These are phyloP conservation scores for Babylonia areolata DNA, from an alignment of 1,140 invertebrate genomes.

Conservation along the genomic window DNA sequence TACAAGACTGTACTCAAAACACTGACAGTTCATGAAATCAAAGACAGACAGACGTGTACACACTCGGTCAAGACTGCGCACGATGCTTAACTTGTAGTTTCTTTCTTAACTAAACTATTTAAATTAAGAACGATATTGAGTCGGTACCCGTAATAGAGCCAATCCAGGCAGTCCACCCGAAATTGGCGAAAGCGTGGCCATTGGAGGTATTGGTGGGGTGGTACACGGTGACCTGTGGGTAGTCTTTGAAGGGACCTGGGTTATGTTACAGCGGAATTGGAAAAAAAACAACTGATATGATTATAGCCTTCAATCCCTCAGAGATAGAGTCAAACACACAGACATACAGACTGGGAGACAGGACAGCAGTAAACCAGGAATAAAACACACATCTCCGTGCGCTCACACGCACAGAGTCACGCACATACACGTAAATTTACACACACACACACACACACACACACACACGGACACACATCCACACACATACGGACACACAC, in stretches of 20 bases:
- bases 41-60: no score
- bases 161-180: conserved; percentile 63
- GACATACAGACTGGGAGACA: no score
- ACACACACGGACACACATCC: not conserved
- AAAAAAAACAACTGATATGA: not conserved
- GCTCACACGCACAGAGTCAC: no score
- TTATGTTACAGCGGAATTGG: conserved; percentile 1
- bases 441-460: not conserved
- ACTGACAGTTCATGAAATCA: no score
- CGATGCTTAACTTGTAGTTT: no score
- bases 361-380: no score
- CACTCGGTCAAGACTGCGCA: no score
- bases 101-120: no score
- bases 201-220: conserved; percentile 54
- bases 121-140: no score
- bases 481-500: not conserved
- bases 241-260: conserved; percentile 68
- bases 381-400: no score
- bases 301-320: not conserved
- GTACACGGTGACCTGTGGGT: conserved; percentile 67
- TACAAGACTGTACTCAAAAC: no score
- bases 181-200: conserved; percentile 61
- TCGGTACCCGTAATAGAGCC: conserved; percentile 54
- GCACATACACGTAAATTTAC: not conserved
- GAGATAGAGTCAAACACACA: not conserved